A percentile compares a stretch with the other conserved stretches of the same genome.
phyloP scores from a whole-genome alignment of 2,113 vertebrate genomes.

The Mus musculus region DNA sequence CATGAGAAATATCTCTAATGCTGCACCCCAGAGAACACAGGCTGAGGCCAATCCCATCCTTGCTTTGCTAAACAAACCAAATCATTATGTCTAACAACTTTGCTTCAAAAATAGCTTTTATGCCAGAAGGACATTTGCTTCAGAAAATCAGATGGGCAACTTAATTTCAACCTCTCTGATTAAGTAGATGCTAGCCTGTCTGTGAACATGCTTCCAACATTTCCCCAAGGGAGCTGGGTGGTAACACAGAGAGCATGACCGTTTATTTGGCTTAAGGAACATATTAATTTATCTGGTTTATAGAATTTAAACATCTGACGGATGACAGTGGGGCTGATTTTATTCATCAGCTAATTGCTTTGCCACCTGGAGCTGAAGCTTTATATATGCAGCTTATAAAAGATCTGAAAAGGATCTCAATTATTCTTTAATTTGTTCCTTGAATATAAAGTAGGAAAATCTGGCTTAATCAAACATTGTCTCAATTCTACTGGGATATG shows the following conservation, averaged over 20 bases:
- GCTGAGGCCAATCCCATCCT: slow-evolving; percentile 13
- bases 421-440: slow-evolving; percentile 96
- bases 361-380: slow-evolving; percentile 94
- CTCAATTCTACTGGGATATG: slow-evolving; percentile 94
- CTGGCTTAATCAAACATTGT: slow-evolving; percentile 97
- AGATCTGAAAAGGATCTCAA: slow-evolving; percentile 94
- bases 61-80: slow-evolving; percentile 70
- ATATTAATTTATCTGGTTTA: slow-evolving; percentile 93
- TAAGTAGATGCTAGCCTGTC: slow-evolving; percentile 79
- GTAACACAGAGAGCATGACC: slow-evolving; percentile 91
- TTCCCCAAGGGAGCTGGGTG: slow-evolving; percentile 86
- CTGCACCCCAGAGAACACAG: neutral
- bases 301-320: slow-evolving; percentile 97
- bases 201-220: slow-evolving; percentile 81
- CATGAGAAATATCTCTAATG: slow-evolving; percentile 2
- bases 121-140: slow-evolving; percentile 80
- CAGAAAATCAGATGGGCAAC: slow-evolving; percentile 82
- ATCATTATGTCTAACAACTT: slow-evolving; percentile 63
- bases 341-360: slow-evolving; percentile 99
- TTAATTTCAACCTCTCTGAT: slow-evolving; percentile 86
- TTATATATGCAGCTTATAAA: slow-evolving; percentile 96
- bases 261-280: slow-evolving; percentile 95
- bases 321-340: slow-evolving; percentile 94
- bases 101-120: slow-evolving; percentile 63
- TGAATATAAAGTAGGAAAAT: slow-evolving; percentile 98